Percentiles rank a stretch among this genome's conserved stretches.
phyloP scores from a whole-genome alignment of 2,888 invertebrate species.

The Sphaerophoria rueppellii region DNA sequence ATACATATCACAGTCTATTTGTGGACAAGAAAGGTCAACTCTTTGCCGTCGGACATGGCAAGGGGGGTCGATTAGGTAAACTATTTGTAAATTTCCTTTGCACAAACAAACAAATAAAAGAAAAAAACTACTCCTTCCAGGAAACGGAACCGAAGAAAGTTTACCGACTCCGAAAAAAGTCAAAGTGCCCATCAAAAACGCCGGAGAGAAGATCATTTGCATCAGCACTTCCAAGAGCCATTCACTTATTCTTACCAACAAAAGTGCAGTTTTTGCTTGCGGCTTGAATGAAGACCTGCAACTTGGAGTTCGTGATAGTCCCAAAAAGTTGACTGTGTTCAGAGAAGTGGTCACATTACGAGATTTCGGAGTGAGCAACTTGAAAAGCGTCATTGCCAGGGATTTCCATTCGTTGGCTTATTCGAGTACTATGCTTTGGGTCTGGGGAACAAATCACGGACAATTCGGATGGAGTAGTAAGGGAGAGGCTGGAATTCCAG shows the following conservation, averaged over 20 bases:
- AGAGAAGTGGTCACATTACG: conserved; percentile 79
- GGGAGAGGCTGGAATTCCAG: conserved; percentile 72
- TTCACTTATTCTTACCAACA: conserved; percentile 80
- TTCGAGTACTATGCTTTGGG: conserved; percentile 85
- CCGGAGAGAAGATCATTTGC: conserved; percentile 78
- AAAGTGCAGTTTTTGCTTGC: conserved; percentile 83
- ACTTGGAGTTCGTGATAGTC: conserved; percentile 84
- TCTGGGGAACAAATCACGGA: conserved; percentile 92
- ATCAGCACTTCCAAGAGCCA: conserved; percentile 80
- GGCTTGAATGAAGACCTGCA: conserved; percentile 87
- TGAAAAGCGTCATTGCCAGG: conserved; percentile 86
- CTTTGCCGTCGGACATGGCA: conserved; percentile 92
- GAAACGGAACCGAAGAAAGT: conserved; percentile 85
- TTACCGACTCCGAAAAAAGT: conserved; percentile 79
- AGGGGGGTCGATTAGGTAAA: conserved; percentile 88
- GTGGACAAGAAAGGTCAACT: conserved; percentile 81
- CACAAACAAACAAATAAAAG: neutral
- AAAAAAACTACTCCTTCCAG: conserved; percentile 82
- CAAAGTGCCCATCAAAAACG: conserved; percentile 77
- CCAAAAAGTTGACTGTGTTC: conserved; percentile 80
- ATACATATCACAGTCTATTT: conserved; percentile 80
- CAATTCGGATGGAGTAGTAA: conserved; percentile 85
- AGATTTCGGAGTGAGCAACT: conserved; percentile 81
- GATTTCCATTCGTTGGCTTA: conserved; percentile 88
- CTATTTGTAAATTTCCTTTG: neutral